Evolutionary conservation across 2,113 vertebrate genomes (phyloP), one percentile per base, ranked within the genome.

Genomic region (Myrmophylax atrothorax): DNA sequence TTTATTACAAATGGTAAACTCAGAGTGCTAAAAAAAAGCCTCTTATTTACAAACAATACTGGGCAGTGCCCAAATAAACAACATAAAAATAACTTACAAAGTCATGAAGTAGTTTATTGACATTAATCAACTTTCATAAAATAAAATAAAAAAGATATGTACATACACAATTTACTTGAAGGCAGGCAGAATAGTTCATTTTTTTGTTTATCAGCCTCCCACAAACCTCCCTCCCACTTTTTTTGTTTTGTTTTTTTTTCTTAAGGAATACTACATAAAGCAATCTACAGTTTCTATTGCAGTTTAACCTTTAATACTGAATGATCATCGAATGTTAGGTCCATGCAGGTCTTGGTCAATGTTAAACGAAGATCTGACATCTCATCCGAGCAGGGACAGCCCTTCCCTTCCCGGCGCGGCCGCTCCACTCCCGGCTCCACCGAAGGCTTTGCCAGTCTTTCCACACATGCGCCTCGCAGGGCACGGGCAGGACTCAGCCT

Each of bases 1-100:
- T 99, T 99, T 99, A 98, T 99, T 99, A 99, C 99, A 99, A 99
- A 99, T 98, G 98, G 99, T 99, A 99, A 99, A 99, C 98, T 98
- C 98, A 99, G 97, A 99, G 98, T 99, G 98, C 98, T 99, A 98
- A 98, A 98, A 98, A 94, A 96, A 96, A 96, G 85, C 98, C 98
- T 99, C 99, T 98, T 99, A 99, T 99, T 98, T 99, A 99, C 99
- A 99, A 98, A 99, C 98, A 99, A 98, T 98, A 98, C 98, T 99
- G 98, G 99, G 99, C 98, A 98, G 98, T 98, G 98, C 99, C 99
- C 98, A 99, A 99, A 99, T 98, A 98, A 99, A 98, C 97, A 98
- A 98, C 98, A 98, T 98, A 98, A 98, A 98, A 99, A 99, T 99
- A 98, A 99, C 97, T 98, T 98, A 98, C 98, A 98, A 98, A 99